Evolutionary conservation across 2,113 vertebrate species (phyloP).

Genomic region (Chaetodon auriga): DNA sequence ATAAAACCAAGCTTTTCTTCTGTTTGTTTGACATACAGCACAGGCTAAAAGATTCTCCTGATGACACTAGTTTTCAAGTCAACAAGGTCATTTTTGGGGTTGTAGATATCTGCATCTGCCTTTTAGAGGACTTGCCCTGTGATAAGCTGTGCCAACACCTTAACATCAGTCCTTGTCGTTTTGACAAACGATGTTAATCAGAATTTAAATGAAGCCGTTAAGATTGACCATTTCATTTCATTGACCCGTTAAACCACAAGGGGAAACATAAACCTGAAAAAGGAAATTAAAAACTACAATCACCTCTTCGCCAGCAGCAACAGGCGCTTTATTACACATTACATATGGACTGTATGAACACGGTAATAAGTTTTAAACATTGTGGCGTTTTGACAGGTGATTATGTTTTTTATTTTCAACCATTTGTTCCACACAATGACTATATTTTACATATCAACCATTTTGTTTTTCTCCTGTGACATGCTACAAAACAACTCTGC

Average conservation of each 20-base stretch:
- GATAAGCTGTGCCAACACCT: too few relatives aligned
- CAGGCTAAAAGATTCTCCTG: too few relatives aligned
- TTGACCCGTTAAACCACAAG: slow-evolving; percentile 6
- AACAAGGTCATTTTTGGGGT: too few relatives aligned
- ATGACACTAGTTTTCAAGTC: too few relatives aligned
- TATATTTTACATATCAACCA: slow-evolving; percentile 45
- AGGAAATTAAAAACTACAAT: slow-evolving; percentile 21
- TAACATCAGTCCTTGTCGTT: too few relatives aligned
- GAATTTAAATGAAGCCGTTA: background rate
- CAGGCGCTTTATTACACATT: background rate
- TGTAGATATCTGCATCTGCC: background rate
- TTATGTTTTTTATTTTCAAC: slow-evolving; percentile 3
- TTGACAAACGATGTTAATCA: too few relatives aligned
- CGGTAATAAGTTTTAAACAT: slow-evolving; percentile 1
- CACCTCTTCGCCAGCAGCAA: slow-evolving; percentile 3
- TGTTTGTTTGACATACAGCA: too few relatives aligned
- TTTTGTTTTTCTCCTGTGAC: slow-evolving; percentile 60
- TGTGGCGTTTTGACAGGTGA: slow-evolving; percentile 8
- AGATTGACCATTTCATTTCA: too few relatives aligned
- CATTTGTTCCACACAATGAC: slow-evolving; percentile 28
- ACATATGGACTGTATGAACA: background rate
- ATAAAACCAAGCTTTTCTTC: too few relatives aligned
- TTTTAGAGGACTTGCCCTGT: too few relatives aligned
- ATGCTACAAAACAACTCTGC: slow-evolving; percentile 57
- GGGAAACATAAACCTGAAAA: background rate